Base-by-base conservation (phyloP, 2,797 vertebrate species). In the Enteromius argenteus region DNA sequence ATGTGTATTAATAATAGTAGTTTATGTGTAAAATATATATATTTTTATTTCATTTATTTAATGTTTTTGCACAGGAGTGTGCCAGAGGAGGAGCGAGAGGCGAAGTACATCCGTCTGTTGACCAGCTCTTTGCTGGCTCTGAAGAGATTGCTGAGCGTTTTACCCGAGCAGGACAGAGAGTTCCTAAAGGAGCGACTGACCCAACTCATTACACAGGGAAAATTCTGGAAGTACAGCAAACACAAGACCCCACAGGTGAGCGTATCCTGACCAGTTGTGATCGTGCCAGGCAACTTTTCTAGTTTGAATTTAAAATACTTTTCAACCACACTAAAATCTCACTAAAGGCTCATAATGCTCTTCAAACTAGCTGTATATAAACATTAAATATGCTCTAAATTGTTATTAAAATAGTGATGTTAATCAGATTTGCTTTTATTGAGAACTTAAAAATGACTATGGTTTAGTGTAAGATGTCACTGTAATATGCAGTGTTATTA, bases 161-260 rank as follows among this genome's bases (percentile, higher is more conserved):
- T 99, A 84, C 94, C 96, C 39, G 90, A 93, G 75, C 92, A 88
- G 79, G 98, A 99, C 85, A 91, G 92, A 39, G 87, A 81, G 5
- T 92, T 92, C 14, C 53, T 98, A 82, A 95, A 96, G 69, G 93
- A 95, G 81, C 94, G 94, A 80, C 92, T 99, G 15, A 90, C 89
- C 73, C 89, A 92, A 15, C 93, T 99, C 32, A 88, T 97, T 19
- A 94, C 94, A 27, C 96, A 97, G 86, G 95, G 88, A 49, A 99
- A 97, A 89, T 99, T 99, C 91, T 99, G 98, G 98, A 99, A 99
- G 87, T 99, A 97, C 46, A 93, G 97, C 93, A 99, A 97, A 86
- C 96, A 99, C 92, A 97, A 84, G 9, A 86, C 91, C 14, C 94
- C 98, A 73, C 98, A 97, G 96, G 98, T 99, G 88, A 88, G 82